These are phyloP conservation scores for Callithrix jacchus DNA, from an alignment of 2,113 vertebrate species.

Conservation along the genomic window DNA sequence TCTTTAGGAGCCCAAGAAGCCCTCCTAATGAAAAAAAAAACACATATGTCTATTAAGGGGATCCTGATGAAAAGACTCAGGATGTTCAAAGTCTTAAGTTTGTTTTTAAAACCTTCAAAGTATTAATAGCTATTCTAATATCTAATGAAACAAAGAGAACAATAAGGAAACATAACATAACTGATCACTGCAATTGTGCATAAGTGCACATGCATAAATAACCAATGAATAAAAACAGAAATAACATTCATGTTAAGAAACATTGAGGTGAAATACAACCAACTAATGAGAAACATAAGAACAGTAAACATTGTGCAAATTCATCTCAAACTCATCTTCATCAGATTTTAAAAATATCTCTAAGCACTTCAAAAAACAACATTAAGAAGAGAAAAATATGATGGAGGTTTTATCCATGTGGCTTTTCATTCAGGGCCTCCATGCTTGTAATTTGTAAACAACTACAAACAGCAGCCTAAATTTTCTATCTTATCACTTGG, in stretches of 20 bases:
- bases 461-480: not conserved
- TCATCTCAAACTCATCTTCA: not conserved
- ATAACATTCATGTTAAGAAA: not conserved
- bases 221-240: not conserved
- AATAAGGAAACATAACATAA: not conserved
- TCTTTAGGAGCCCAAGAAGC: not conserved
- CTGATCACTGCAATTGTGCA: not conserved
- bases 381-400: not conserved
- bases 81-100: slow-evolving; percentile 15
- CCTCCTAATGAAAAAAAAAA: not conserved
- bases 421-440: not conserved
- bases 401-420: not conserved
- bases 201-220: not conserved
- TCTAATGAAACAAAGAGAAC: slow-evolving; percentile 4
- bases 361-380: not conserved
- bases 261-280: not conserved
- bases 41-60: not conserved
- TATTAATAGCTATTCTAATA: not conserved
- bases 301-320: not conserved
- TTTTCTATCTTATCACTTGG: not conserved
- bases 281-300: not conserved
- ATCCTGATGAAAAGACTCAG: not conserved
- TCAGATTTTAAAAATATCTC: not conserved
- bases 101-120: not conserved
- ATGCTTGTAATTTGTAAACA: not conserved